Conservation (phyloP, 1,140 invertebrate species). For the Heterodera schachtii region DNA sequence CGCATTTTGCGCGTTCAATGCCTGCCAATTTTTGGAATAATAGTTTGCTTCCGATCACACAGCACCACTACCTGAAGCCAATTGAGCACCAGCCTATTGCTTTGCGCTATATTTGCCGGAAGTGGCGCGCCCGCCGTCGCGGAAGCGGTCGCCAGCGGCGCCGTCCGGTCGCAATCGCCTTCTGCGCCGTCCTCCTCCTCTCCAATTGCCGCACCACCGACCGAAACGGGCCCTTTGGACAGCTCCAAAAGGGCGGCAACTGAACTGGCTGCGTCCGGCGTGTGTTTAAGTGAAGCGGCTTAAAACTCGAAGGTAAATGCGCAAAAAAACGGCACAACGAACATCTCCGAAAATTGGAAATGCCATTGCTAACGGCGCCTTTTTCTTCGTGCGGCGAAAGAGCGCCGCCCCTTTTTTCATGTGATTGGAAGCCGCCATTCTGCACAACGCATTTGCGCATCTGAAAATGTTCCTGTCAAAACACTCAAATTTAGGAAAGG, state of each 20-base stretch:
- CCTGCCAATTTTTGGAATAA: slow-evolving; percentile 36
- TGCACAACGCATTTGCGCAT: slow-evolving; percentile 98
- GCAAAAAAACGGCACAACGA: neutral
- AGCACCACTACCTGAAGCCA: slow-evolving; percentile 59
- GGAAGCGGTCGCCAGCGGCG: neutral
- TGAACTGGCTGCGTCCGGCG: slow-evolving; percentile 32
- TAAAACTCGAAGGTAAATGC: neutral
- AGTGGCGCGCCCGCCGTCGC: slow-evolving; percentile 22
- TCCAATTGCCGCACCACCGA: neutral
- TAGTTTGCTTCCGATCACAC: neutral
- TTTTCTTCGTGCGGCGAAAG: neutral
- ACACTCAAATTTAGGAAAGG: neutral
- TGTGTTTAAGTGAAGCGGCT: slow-evolving; percentile 28
- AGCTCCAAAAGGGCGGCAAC: slow-evolving; percentile 30
- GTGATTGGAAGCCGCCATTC: slow-evolving; percentile 62
- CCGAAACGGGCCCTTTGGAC: slow-evolving; percentile 34
- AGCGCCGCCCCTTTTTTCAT: neutral
- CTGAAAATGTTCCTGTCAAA: neutral
- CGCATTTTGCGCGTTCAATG: slow-evolving; percentile 48
- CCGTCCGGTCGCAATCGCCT: neutral
- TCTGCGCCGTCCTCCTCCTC: neutral
- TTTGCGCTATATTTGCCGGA: slow-evolving; percentile 51
- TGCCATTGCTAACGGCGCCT: slow-evolving; percentile 4
- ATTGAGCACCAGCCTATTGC: slow-evolving; percentile 63
- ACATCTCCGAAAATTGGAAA: neutral